Evolutionary conservation across 2,888 invertebrate genomes (phyloP).

Genomic region (Branchellion lobata): DNA sequence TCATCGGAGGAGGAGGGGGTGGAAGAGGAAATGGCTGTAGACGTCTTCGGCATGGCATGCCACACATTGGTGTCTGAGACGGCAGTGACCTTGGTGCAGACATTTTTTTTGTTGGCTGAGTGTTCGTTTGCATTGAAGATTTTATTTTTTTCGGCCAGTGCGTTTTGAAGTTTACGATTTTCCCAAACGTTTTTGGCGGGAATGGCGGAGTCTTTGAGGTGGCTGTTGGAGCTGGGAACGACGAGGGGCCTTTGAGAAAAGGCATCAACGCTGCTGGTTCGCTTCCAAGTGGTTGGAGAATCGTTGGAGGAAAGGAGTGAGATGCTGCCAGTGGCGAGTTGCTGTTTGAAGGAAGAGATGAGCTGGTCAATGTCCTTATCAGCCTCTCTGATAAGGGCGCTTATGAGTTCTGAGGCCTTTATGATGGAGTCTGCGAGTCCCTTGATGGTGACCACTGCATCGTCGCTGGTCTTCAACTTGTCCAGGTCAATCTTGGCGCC

Average conservation of each 20-base stretch:
- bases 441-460: conserved; percentile 89
- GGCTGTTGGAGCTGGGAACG: not conserved
- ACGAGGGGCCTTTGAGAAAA: not conserved
- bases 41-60: not conserved
- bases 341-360: conserved; percentile 47
- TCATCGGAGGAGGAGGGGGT: not conserved
- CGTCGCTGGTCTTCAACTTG: conserved; percentile 71
- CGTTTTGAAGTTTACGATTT: conserved; percentile 42
- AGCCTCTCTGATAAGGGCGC: conserved; percentile 88
- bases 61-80: not conserved
- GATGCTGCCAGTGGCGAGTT: conserved; percentile 7
- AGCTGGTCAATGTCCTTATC: conserved; percentile 66
- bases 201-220: not conserved
- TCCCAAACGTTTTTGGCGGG: conserved; percentile 49
- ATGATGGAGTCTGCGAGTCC: conserved; percentile 87
- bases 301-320: not conserved
- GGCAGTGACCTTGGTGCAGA: not conserved
- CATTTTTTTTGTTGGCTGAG: no score
- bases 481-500: conserved; percentile 98
- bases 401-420: conserved; percentile 86
- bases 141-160: conserved; percentile 24
- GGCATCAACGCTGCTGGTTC: not conserved
- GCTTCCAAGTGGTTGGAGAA: not conserved
- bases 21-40: not conserved
- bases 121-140: not conserved